phyloP scores from a whole-genome alignment of 2,797 vertebrate genomes.

The Periophthalmus magnuspinnatus region DNA sequence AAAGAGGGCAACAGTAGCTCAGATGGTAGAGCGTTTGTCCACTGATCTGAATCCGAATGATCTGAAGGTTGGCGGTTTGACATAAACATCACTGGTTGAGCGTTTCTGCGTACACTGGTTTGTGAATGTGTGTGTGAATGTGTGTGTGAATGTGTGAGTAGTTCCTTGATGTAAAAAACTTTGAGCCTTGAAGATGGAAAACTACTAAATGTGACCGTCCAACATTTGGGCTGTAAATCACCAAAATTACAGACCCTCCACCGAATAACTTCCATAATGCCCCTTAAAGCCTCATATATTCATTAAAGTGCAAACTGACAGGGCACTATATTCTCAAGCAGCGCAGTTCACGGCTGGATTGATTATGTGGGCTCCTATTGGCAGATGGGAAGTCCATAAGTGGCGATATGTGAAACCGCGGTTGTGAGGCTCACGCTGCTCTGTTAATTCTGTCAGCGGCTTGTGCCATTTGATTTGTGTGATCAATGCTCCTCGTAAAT shows the following conservation, averaged over 20 bases:
- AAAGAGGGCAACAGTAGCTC: no score
- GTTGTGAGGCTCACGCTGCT: slow-evolving; percentile 22
- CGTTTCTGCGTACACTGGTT: no score
- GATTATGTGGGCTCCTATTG: slow-evolving; percentile 33
- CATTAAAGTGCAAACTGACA: slow-evolving; percentile 15
- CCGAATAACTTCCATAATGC: no score
- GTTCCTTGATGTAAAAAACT: no score
- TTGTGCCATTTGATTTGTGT: slow-evolving; percentile 51
- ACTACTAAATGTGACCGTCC: no score
- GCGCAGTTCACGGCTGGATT: slow-evolving; percentile 24
- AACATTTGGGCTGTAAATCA: neutral
- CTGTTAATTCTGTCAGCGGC: slow-evolving; percentile 35
- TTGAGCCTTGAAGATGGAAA: no score
- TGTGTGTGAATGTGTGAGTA: no score
- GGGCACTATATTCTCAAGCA: slow-evolving; percentile 19
- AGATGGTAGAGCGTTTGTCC: no score
- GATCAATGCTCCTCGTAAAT: slow-evolving; percentile 61
- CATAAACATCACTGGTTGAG: no score
- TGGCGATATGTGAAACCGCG: slow-evolving; percentile 15
- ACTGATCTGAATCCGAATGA: no score
- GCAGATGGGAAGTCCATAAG: slow-evolving; percentile 26
- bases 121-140: no score
- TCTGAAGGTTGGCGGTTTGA: no score
- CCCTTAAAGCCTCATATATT: slow-evolving; percentile 12
- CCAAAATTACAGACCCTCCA: neutral